phyloP scores from a whole-genome alignment of 2,888 invertebrate genomes.

The Rhogogaster chlorosoma region DNA sequence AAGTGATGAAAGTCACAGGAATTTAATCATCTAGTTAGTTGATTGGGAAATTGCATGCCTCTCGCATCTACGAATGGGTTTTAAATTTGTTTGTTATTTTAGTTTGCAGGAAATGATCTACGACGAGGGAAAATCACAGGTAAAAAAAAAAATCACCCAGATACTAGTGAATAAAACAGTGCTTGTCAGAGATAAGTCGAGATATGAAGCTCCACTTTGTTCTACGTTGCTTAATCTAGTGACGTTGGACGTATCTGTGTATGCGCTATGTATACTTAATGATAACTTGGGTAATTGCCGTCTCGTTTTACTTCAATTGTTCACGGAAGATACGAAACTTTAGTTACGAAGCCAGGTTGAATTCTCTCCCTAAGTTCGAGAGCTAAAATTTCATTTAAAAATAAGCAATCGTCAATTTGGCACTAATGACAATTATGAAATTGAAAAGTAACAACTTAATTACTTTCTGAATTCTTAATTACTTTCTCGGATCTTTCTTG shows the following conservation, averaged over 20 bases:
- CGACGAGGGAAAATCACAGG: not conserved
- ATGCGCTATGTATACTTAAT: constrained; percentile 15
- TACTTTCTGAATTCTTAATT: not conserved
- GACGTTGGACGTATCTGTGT: constrained; percentile 11
- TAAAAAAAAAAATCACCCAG: not conserved
- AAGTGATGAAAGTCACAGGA: not conserved
- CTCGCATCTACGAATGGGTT: not conserved
- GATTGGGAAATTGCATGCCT: not conserved
- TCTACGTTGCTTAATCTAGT: not conserved
- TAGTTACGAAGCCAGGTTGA: not conserved
- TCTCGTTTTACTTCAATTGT: constrained; percentile 26
- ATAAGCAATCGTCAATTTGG: not conserved
- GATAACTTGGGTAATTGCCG: constrained; percentile 29
- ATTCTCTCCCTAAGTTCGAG: not conserved
- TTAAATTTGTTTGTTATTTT: not conserved
- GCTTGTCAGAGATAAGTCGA: constrained; percentile 12
- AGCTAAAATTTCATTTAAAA: not conserved
- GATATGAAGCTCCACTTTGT: constrained; percentile 8
- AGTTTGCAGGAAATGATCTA: not conserved
- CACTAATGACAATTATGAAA: no score
- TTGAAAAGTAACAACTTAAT: no score
- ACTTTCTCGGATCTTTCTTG: not conserved
- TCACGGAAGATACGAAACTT: constrained; percentile 1
- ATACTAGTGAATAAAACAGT: not conserved
- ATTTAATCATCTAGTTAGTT: not conserved